phyloP scores from a whole-genome alignment of 2,888 invertebrate species.

The Nomada fabriciana region DNA sequence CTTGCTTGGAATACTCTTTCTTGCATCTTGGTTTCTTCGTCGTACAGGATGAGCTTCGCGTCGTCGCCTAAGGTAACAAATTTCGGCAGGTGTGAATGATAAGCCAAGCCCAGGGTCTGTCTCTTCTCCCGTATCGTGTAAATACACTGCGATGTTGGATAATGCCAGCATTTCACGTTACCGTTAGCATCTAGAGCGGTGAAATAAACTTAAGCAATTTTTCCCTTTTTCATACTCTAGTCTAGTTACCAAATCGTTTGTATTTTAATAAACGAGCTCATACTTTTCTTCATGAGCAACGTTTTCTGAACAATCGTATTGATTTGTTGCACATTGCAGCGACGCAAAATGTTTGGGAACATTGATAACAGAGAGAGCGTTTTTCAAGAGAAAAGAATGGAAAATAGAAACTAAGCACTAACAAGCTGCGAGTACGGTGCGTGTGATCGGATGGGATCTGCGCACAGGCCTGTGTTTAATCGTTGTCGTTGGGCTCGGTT shows the following conservation, averaged over 20 bases:
- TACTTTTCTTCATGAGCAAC: background rate
- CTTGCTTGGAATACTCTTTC: slow-evolving; percentile 87
- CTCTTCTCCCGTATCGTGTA: slow-evolving; percentile 89
- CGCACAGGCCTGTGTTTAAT: slow-evolving; percentile 88
- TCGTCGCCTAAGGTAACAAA: slow-evolving; percentile 88
- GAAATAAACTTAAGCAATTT: background rate
- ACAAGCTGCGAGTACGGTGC: slow-evolving; percentile 87
- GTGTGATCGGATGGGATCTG: slow-evolving; percentile 87
- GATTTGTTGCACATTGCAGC: background rate
- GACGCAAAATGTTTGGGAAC: too few species aligned
- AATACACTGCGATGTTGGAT: slow-evolving; percentile 87
- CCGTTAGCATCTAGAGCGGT: slow-evolving; percentile 87
- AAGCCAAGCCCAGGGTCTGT: slow-evolving; percentile 88
- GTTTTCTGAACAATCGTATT: background rate
- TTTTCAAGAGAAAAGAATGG: too few species aligned
- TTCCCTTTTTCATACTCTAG: background rate
- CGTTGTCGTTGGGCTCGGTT: slow-evolving; percentile 87
- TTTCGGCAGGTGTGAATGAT: slow-evolving; percentile 87
- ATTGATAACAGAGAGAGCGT: too few species aligned
- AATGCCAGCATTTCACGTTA: slow-evolving; percentile 89
- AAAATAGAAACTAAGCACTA: slow-evolving; percentile 72
- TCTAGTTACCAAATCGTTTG: background rate
- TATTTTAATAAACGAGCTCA: background rate
- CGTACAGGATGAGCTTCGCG: slow-evolving; percentile 88
- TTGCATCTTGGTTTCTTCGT: slow-evolving; percentile 88